phyloP scores from a whole-genome alignment of 2,797 vertebrate genomes.

The Parauchenoglanis ngamensis region DNA sequence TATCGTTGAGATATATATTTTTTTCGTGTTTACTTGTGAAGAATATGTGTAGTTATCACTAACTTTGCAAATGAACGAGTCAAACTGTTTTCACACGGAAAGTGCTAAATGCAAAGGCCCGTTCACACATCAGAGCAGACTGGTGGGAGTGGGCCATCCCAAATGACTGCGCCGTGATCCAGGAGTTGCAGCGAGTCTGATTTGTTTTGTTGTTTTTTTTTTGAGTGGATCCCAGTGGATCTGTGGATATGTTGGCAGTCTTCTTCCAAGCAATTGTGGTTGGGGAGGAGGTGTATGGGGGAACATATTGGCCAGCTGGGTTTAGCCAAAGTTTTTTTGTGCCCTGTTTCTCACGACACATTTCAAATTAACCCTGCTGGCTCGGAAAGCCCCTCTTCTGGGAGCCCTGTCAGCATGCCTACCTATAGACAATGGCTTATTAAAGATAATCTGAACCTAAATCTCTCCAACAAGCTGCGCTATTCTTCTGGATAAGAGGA shows the following conservation, averaged over 20 bases:
- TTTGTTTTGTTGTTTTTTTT: neutral
- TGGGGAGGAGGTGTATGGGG: slow-evolving; percentile 12
- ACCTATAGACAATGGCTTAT: slow-evolving; percentile 52
- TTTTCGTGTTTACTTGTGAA: neutral
- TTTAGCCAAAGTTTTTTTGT: slow-evolving; percentile 61
- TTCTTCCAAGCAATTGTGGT: slow-evolving; percentile 4
- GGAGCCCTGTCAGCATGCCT: slow-evolving; percentile 49
- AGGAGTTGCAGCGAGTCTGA: slow-evolving; percentile 1
- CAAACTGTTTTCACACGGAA: slow-evolving; percentile 35
- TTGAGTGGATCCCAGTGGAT: slow-evolving; percentile 25
- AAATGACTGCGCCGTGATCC: neutral
- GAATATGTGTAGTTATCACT: slow-evolving; percentile 12
- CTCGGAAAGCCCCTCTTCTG: slow-evolving; percentile 48
- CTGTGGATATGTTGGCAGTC: slow-evolving; percentile 7
- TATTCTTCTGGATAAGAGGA: neutral
- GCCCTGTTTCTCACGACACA: slow-evolving; percentile 58
- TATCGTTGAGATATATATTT: neutral
- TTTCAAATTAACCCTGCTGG: slow-evolving; percentile 67
- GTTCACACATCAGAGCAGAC: slow-evolving; percentile 11
- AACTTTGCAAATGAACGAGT: slow-evolving; percentile 32
- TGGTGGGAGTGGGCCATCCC: neutral
- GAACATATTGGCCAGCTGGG: slow-evolving; percentile 57
- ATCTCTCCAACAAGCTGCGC: slow-evolving; percentile 26
- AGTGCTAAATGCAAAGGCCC: slow-evolving; percentile 28
- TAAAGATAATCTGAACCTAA: slow-evolving; percentile 47